A percentile compares a stretch with the other conserved stretches of the same genome.
These are phyloP conservation scores for Drosophila arawakana DNA, from an alignment of 1,140 invertebrate genomes.

Conservation along the genomic window DNA sequence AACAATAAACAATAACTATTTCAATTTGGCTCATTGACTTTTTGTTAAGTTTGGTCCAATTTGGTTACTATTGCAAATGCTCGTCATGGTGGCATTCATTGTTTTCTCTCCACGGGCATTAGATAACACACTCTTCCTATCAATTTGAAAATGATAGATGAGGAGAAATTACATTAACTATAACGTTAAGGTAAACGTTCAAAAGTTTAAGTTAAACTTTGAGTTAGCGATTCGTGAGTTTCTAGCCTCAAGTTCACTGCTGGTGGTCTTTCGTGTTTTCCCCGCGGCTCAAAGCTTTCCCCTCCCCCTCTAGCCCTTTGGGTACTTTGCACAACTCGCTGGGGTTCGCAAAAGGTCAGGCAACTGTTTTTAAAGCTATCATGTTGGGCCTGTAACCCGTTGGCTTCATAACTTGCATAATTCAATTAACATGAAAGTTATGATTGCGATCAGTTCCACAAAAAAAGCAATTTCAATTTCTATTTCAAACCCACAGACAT, in stretches of 20 bases:
- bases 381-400: constrained; percentile 51
- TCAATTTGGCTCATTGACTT: constrained; percentile 21
- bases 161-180: constrained; percentile 53
- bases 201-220: background rate
- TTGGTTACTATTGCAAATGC: constrained; percentile 3
- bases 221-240: constrained; percentile 54
- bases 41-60: constrained; percentile 21
- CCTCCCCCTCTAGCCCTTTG: constrained; percentile 22
- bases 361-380: constrained; percentile 34
- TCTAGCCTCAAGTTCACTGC: constrained; percentile 68
- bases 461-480: background rate
- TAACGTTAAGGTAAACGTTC: background rate
- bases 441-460: constrained; percentile 22
- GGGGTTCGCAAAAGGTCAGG: constrained; percentile 53
- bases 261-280: constrained; percentile 37
- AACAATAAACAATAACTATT: constrained; percentile 17
- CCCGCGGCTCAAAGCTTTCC: constrained; percentile 6
- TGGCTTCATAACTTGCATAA: constrained; percentile 68
- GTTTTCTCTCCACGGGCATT: constrained; percentile 39
- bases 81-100: constrained; percentile 18
- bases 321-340: constrained; percentile 54
- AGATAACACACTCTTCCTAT: constrained; percentile 56
- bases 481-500: background rate
- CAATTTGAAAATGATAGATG: constrained; percentile 45
- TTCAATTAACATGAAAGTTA: constrained; percentile 64